Evolutionary conservation across 2,113 vertebrate genomes (phyloP), one percentile per base, ranked within the genome.

Genomic region (Lynx canadensis): DNA sequence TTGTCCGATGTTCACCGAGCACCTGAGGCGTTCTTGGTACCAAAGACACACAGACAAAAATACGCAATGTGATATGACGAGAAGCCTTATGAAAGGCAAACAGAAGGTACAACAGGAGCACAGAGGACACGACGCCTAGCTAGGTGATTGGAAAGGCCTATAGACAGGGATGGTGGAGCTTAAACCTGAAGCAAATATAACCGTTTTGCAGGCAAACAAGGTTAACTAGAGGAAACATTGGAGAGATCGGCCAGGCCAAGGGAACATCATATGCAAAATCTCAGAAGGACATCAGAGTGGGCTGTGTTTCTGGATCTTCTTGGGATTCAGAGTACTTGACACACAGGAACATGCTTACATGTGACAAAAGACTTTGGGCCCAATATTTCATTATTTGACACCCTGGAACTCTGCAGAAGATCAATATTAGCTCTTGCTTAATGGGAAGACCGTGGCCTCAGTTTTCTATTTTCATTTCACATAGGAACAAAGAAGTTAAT

Each of bases 231-330:
- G 27, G 41, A 23, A 57, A 14, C 25, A 0, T 36, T 63, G 10
- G 0, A 57, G 31, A 76, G 4, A 69, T 29, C 13, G 65, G 6
- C 4, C 4, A 33, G 41, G 9, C 2, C 33, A 41, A 84, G 7
- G 0, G 13, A 50, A 23, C 4, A 55, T 11, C 25, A 33, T 0
- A n/a, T 7, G 3, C 7, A 38, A 60, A 52, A 36, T 41, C 29
- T 52, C 76, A 93, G 76, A 11, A 13, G 36, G 3, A 31, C 2
- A 2, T 0, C 13, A 87, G 21, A 38, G 4, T 4, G 13, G 9
- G 27, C 21, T 1, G 3, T 1, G 1, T 25, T 41, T 8, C 45
- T 68, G 63, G 1, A 73, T 29, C 23, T 23, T 23, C 4, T 1
- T 69, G 19, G 52, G 12, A 5, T 3, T 89, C 21, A 0, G 1